Conservation (phyloP, 2,888 invertebrate species). For the Acrocera orbiculus region DNA sequence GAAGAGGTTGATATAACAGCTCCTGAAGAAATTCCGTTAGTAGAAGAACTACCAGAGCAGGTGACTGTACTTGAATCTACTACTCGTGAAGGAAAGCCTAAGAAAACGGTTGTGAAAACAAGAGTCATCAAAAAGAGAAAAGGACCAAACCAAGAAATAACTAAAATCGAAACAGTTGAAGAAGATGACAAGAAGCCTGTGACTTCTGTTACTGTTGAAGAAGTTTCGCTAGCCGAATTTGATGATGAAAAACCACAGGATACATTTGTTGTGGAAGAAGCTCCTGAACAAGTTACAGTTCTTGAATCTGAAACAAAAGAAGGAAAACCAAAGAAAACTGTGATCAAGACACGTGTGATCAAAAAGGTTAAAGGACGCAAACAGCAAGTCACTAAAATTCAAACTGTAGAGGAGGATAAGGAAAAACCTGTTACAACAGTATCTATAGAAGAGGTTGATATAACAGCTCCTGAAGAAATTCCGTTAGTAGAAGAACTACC, state of each 20-base stretch:
- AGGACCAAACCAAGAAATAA: constrained; percentile 21
- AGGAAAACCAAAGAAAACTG: constrained; percentile 21
- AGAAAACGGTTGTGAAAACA: constrained; percentile 22
- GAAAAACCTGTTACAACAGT: constrained; percentile 17
- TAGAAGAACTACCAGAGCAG: constrained; percentile 13
- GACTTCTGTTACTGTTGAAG: constrained; percentile 17
- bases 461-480: not conserved
- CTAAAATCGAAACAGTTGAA: constrained; percentile 27
- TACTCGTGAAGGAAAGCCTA: constrained; percentile 15
- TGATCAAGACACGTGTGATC: constrained; percentile 21
- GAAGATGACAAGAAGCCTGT: constrained; percentile 25
- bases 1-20: constrained; percentile 18
- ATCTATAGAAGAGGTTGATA: constrained; percentile 22
- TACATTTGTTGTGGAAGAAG: constrained; percentile 14
- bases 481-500: constrained; percentile 17
- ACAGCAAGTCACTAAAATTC: constrained; percentile 24
- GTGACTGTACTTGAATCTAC: constrained; percentile 21
- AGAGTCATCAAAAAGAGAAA: constrained; percentile 23
- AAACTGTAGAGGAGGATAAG: constrained; percentile 8
- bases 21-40: constrained; percentile 17
- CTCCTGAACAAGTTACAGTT: constrained; percentile 16
- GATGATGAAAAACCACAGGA: constrained; percentile 8
- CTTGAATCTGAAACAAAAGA: constrained; percentile 18
- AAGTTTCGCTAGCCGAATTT: not conserved
- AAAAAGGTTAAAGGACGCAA: constrained; percentile 19